A percentile compares a stretch with the other conserved stretches of the same genome.
Evolutionary conservation across 2,888 invertebrate species (phyloP).

Genomic region (Apoda limacodes): DNA sequence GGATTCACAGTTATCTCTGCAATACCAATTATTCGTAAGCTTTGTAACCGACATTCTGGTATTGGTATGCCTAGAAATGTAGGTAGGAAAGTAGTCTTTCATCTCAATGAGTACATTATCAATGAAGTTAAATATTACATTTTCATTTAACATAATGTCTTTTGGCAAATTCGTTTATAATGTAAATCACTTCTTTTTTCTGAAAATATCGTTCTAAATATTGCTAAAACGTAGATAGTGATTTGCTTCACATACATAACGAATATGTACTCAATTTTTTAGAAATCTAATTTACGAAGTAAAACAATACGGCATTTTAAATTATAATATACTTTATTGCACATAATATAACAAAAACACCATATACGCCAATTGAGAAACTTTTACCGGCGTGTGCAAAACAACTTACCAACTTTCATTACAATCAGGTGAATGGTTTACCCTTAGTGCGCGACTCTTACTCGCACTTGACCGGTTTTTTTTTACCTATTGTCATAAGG

Average conservation of each 20-base stretch:
- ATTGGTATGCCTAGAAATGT: constrained; percentile 27
- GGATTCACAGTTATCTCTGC: constrained; percentile 29
- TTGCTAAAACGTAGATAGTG: constrained; percentile 28
- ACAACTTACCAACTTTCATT: too few species aligned
- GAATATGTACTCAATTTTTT: constrained; percentile 30
- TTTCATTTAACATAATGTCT: constrained; percentile 29
- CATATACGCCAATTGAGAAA: too few species aligned
- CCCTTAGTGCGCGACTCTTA: too few species aligned
- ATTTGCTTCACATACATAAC: constrained; percentile 32
- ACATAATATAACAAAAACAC: too few species aligned
- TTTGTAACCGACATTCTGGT: constrained; percentile 24
- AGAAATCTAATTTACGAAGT: constrained; percentile 26
- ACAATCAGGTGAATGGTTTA: too few species aligned
- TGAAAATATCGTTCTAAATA: constrained; percentile 23
- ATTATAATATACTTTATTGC: too few species aligned
- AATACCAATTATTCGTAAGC: constrained; percentile 27
- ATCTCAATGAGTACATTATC: constrained; percentile 22
- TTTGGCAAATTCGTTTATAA: constrained; percentile 23
- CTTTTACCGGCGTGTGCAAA: too few species aligned
- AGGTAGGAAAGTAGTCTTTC: constrained; percentile 31
- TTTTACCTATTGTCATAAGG: too few species aligned
- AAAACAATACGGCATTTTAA: too few species aligned
- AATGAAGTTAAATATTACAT: constrained; percentile 30
- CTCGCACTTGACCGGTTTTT: too few species aligned
- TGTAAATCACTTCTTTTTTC: constrained; percentile 24